Conservation (phyloP, 2,113 vertebrate genomes). For the Pangasianodon hypophthalmus region DNA sequence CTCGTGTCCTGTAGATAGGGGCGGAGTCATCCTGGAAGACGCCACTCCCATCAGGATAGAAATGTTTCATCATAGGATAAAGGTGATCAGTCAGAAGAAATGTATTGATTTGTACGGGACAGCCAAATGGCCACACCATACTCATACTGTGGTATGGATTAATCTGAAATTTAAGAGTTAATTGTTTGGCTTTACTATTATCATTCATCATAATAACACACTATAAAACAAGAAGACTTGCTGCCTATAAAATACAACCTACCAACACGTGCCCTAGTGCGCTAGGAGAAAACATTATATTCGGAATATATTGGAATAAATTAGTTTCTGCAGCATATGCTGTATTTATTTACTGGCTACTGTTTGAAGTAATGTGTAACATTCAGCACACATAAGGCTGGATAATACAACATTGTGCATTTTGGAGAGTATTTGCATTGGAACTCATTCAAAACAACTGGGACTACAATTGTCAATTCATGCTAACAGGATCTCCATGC, state of each 20-base stretch:
- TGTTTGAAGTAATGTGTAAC: background rate
- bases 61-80: background rate
- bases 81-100: background rate
- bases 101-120: background rate
- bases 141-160: too few relatives aligned
- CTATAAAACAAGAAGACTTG: background rate
- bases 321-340: background rate
- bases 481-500: slow-evolving; percentile 56
- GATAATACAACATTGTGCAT: background rate
- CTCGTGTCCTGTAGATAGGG: background rate
- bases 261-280: background rate
- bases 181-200: background rate
- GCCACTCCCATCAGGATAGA: background rate
- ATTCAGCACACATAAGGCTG: background rate
- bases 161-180: too few relatives aligned
- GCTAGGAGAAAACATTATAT: background rate
- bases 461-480: slow-evolving; percentile 61
- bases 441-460: slow-evolving; percentile 38
- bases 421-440: slow-evolving; percentile 49
- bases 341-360: background rate
- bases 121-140: too few relatives aligned
- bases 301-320: background rate
- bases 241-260: background rate
- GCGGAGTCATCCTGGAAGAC: background rate
- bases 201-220: background rate